A percentile compares a stretch with the other conserved stretches of the same genome.
Conservation (phyloP, 2,113 vertebrate genomes). For the Alaudala cheleensis region DNA sequence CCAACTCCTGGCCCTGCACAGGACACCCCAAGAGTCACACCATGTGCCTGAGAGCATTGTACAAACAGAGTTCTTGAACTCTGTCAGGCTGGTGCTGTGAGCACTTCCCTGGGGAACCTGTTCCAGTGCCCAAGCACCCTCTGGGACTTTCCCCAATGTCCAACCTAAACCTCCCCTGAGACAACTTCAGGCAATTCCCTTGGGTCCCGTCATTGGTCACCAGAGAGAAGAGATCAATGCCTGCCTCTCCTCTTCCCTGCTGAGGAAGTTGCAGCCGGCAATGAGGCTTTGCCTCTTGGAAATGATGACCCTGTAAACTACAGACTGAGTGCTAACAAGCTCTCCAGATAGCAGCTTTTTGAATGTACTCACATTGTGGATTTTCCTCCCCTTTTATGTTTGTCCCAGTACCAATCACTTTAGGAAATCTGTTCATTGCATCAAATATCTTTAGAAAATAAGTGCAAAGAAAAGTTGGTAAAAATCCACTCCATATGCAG, state of each 20-base stretch:
- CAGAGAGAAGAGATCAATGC: not conserved
- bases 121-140: rapidly evolving
- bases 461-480: not conserved
- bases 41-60: not conserved
- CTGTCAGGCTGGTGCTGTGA: not conserved
- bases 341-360: not conserved
- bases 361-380: not conserved
- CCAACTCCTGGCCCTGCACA: not conserved
- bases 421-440: not conserved
- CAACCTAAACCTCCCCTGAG: not conserved
- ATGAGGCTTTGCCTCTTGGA: not conserved
- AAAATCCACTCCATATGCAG: not conserved
- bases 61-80: rapidly evolving
- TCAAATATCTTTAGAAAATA: not conserved
- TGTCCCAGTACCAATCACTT: not conserved
- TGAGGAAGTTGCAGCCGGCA: not conserved
- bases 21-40: not conserved
- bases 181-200: not conserved
- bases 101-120: not conserved
- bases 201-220: not conserved
- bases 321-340: not conserved
- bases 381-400: not conserved
- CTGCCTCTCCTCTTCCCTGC: not conserved
- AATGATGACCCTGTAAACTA: not conserved
- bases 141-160: rapidly evolving